Base-by-base conservation (phyloP, 2,888 invertebrate genomes). In the Dynastes hyllus region DNA sequence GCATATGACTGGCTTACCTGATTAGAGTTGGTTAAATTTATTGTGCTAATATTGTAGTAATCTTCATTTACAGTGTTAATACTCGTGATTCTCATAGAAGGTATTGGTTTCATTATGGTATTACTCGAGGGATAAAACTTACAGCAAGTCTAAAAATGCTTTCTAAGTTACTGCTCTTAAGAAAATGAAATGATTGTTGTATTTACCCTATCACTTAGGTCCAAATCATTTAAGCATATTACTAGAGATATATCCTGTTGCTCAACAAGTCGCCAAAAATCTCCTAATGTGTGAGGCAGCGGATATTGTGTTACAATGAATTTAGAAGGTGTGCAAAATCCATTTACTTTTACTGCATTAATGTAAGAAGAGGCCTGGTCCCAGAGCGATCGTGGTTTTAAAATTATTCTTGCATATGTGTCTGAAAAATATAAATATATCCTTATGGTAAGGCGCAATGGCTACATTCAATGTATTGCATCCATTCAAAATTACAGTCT, bases 291-390 rank as follows among this genome's bases (percentile, higher is more conserved):
- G 11, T 86, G 0, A 88, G 88, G 88, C 81, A 90, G 76, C 0
- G 91, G 90, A 53, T 89, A 86, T 81, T 90, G 90, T 0, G 90
- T 89, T 0, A 88, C 89, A 8, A 91, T 86, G 76, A 87, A 90
- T 78, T 88, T 87, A 77, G 88, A 87, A 2, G 83, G 83, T 32
- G 78, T 86, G 50, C 87, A 85, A 81, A 86, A 87, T 78, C 86
- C 88, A 77, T 90, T 89, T 2, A 90, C 90, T 77, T 84, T 84
- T 8, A 90, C 87, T 0, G 90, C 91, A 70, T 90, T 90, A 27
- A 91, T 89, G 81, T 90, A 91, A 1, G 53, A n/a, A 4, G 53
- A 13, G 2, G 53, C 5, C 1, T 2, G n/a, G 11, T 53, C 53
- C 2, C n/a, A n/a, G 11, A 13, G 11, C 4, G n/a, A 5, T 9